These are phyloP conservation scores for Lysiphlebus fabarum DNA, from an alignment of 1,140 invertebrate species.

Conservation along the genomic window DNA sequence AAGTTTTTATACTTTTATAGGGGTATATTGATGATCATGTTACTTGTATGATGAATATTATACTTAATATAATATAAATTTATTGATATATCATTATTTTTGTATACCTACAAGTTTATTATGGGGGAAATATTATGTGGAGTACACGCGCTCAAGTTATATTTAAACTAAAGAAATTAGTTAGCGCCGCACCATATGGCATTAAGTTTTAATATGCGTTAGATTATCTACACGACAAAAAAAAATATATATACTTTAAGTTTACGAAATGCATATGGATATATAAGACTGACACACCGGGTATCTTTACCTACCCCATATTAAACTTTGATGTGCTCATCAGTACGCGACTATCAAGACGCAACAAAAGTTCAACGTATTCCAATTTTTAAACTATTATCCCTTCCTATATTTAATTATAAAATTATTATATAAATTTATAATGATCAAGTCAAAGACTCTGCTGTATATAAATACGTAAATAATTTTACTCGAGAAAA, in stretches of 20 bases:
- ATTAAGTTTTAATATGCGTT: conserved; percentile 9
- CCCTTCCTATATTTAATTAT: conserved; percentile 4
- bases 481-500: too few relatives aligned
- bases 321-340: conserved; percentile 11
- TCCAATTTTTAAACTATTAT: too few relatives aligned
- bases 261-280: too few relatives aligned
- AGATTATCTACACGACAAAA: conserved; percentile 11
- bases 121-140: too few relatives aligned
- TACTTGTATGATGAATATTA: too few relatives aligned
- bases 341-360: conserved; percentile 15
- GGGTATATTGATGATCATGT: too few relatives aligned
- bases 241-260: neutral
- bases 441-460: neutral
- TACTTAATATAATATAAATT: too few relatives aligned
- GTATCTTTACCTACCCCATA: neutral
- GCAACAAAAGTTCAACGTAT: conserved; percentile 5
- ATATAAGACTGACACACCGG: conserved; percentile 7
- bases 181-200: conserved; percentile 26
- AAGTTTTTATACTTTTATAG: too few relatives aligned
- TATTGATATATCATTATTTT: too few relatives aligned
- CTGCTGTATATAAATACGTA: neutral
- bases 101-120: too few relatives aligned
- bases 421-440: neutral
- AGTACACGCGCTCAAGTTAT: neutral
- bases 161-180: conserved; percentile 18